Base-by-base conservation (phyloP, 2,888 invertebrate species). In the Baronia brevicornis region DNA sequence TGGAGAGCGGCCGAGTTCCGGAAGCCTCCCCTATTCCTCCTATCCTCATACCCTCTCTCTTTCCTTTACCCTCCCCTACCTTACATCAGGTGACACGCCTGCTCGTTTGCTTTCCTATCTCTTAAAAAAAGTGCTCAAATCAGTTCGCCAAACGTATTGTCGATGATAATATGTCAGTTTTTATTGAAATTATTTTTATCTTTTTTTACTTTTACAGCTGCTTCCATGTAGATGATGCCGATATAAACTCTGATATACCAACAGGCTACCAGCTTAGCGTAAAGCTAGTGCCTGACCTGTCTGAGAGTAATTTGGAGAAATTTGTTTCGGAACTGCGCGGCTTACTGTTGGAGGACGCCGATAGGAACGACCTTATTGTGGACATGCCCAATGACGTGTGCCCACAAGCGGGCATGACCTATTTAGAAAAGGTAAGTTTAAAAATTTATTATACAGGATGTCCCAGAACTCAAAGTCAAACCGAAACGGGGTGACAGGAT, bases 191-290 rank as follows among this genome's bases (percentile, higher is more conserved):
- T n/a, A n/a, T n/a, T n/a, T n/a, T n/a, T n/a, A n/a, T n/a, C n/a
- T n/a, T n/a, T n/a, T n/a, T n/a, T n/a, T n/a, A n/a, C n/a, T n/a
- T 10, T 40, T 35, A 6, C 48, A 85, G 87, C n/a, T 88, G 88
- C 50, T 67, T 88, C 48, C 77, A 87, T 1, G 87, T 87, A 2
- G 84, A 86, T 41, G 62, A 55, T 2, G 31, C 44, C 0, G 46
- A 33, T 1, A 39, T 34, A 3, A 51, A 55, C 1, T 26, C 43
- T 0, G 65, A 63, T 5, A 33, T 47, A 0, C 73, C 82, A 0
- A 58, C 69, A 4, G 87, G 77, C 8, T 82, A 67, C 57, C 73
- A 87, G 48, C 80, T 87, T 46, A 85, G 84, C 48, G 86, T 87
- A 46, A 71, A 75, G 38, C 66, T 88, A 3, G 51, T 72, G 1